Evolutionary conservation across 64 coral and sea anemone species (phyloP), one percentile per base, ranked within the genome.

Genomic region (Montipora cactus): DNA sequence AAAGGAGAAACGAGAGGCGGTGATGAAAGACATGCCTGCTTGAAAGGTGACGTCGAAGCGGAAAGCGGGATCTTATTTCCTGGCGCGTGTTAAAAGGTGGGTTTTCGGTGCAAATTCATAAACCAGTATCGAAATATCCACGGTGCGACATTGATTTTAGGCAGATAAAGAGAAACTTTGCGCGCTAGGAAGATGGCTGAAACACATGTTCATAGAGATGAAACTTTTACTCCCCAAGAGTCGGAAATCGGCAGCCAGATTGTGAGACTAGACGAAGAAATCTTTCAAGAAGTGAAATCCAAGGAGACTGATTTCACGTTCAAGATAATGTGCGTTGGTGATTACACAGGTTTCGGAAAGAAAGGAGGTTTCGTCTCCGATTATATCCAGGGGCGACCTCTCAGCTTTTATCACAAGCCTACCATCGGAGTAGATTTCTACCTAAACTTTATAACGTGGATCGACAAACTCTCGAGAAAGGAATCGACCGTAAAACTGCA

Each of bases 391-490:
- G 72, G 91, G 16, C 82, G 95, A 50, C 95, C 95, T 16, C 76
- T 97, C 5, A 97, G 95, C 77, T 97, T 97, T 82, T 97, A 95
- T 83, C 95, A 97, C 73, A 97, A 97, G 83, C 95, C 95, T 0
- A 97, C 95, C 37, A 95, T 97, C 21, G 95, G 95, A 47, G 95
- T 97, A 4, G 95, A 97, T 37, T 97, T 97, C 81, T 97, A 97
- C 80, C 52, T 97, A 25, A 93, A 97, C 83, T 97, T 97, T 89
- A 81, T 97, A 0, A 88, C 87, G 79, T 97, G 95, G 92, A 89
- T 5, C 25, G 93, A 95, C 75, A 75, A 67, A 45, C 47, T 79
- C 1, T 94, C 73, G 49, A 93, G 86, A 21, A 90, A 91, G 75
- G 89, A 92, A 16, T 76, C 48, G 15, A 82, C 82, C 18, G 95